Percentiles rank a stretch among this genome's conserved stretches.
Conservation (phyloP, 92 coral and sea anemone species). For the Zoanthus sansibaricus region DNA sequence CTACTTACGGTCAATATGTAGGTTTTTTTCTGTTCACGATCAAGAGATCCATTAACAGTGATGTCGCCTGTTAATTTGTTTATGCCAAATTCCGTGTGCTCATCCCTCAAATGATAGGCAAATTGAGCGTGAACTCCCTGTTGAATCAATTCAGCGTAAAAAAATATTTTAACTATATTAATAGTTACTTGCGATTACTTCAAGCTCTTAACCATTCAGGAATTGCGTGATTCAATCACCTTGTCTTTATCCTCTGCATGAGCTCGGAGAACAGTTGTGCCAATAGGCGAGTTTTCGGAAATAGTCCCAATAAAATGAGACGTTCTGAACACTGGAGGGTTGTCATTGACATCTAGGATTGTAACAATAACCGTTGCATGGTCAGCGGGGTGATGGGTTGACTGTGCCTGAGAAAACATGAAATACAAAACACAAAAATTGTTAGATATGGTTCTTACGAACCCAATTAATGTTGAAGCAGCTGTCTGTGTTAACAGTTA, state of each 20-base stretch:
- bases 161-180: neutral
- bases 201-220: too few species aligned
- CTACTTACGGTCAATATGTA: conserved; percentile 58
- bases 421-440: neutral
- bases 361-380: conserved; percentile 77
- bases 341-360: conserved; percentile 81
- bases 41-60: conserved; percentile 64
- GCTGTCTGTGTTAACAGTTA: too few species aligned
- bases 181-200: too few species aligned
- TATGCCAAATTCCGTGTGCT: conserved; percentile 54
- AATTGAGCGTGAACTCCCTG: conserved; percentile 63
- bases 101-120: conserved; percentile 50
- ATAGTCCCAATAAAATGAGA: conserved; percentile 58
- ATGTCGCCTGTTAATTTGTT: conserved; percentile 53
- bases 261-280: conserved; percentile 75
- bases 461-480: too few species aligned
- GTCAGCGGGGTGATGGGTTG: conserved; percentile 76
- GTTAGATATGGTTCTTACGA: too few species aligned
- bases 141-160: neutral
- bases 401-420: conserved; percentile 58
- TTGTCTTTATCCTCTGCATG: conserved; percentile 81
- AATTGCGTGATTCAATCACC: conserved; percentile 30
- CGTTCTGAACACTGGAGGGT: conserved; percentile 68
- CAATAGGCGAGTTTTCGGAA: conserved; percentile 71
- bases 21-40: conserved; percentile 57